Evolutionary conservation across 2,797 vertebrate genomes (phyloP).

Genomic region (Lithobates pipiens): DNA sequence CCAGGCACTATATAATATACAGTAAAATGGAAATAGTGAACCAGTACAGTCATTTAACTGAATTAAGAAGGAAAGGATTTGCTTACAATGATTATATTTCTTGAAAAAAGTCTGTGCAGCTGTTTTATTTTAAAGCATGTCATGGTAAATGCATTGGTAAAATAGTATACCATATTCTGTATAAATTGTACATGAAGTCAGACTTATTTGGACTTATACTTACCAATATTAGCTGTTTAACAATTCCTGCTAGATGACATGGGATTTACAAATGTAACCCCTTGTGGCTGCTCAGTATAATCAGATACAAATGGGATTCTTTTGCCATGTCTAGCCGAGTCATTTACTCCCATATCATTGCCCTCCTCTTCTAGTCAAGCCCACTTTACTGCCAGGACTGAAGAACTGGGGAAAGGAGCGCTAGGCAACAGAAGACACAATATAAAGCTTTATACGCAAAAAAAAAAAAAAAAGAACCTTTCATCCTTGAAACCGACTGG

Average conservation of each 20-base stretch:
- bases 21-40: constrained; percentile 55
- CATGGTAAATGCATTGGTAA: constrained; percentile 40
- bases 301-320: neutral
- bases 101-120: constrained; percentile 42
- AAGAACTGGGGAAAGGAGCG: too few relatives aligned
- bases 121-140: constrained; percentile 47
- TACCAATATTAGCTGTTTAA: neutral
- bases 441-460: too few relatives aligned
- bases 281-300: neutral
- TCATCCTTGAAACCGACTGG: too few relatives aligned
- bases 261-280: neutral
- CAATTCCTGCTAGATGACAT: neutral
- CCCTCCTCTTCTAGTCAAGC: too few relatives aligned
- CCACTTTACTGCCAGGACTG: too few relatives aligned
- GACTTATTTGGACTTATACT: neutral
- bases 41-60: constrained; percentile 42
- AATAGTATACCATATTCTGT: constrained; percentile 15
- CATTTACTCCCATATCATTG: too few relatives aligned
- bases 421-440: too few relatives aligned
- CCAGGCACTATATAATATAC: constrained; percentile 40
- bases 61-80: constrained; percentile 41
- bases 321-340: too few relatives aligned
- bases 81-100: constrained; percentile 47
- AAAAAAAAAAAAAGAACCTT: too few relatives aligned
- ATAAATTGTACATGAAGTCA: constrained; percentile 18